phyloP scores from a whole-genome alignment of 2,888 invertebrate species.

The Thereva unica region DNA sequence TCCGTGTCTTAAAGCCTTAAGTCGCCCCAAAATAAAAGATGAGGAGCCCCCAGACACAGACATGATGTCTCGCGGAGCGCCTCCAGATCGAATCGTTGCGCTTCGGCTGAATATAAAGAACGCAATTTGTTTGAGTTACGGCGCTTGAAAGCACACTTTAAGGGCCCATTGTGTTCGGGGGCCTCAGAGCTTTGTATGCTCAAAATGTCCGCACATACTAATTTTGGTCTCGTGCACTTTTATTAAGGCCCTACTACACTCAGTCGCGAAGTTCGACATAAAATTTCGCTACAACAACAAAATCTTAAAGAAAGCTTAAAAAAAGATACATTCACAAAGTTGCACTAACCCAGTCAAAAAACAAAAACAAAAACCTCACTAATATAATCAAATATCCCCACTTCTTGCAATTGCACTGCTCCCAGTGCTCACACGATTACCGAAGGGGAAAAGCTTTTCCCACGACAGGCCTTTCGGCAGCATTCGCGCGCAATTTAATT shows the following conservation, averaged over 20 bases:
- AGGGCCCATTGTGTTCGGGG: slow-evolving; percentile 56
- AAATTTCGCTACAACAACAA: no score
- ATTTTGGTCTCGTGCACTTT: slow-evolving; percentile 41
- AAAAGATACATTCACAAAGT: no score
- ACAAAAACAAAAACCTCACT: no score
- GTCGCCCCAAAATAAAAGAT: no score
- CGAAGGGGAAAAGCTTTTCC: no score
- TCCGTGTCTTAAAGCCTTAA: slow-evolving; percentile 1
- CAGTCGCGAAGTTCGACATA: neutral
- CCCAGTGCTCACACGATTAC: no score
- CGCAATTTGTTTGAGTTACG: slow-evolving; percentile 60
- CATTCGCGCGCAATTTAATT: no score
- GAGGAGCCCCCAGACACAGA: slow-evolving; percentile 26
- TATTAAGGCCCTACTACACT: slow-evolving; percentile 2
- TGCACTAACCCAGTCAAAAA: no score
- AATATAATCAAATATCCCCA: no score
- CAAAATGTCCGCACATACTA: slow-evolving; percentile 45
- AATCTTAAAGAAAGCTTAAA: no score
- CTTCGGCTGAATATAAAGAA: slow-evolving; percentile 42
- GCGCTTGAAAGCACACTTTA: slow-evolving; percentile 60
- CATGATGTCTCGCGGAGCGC: slow-evolving; percentile 41
- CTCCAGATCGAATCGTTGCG: slow-evolving; percentile 19
- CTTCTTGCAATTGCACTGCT: no score
- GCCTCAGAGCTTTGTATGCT: slow-evolving; percentile 19
- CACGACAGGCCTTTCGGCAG: no score